Evolutionary conservation across 1,140 invertebrate genomes (phyloP).

Genomic region (Helicoverpa zea): DNA sequence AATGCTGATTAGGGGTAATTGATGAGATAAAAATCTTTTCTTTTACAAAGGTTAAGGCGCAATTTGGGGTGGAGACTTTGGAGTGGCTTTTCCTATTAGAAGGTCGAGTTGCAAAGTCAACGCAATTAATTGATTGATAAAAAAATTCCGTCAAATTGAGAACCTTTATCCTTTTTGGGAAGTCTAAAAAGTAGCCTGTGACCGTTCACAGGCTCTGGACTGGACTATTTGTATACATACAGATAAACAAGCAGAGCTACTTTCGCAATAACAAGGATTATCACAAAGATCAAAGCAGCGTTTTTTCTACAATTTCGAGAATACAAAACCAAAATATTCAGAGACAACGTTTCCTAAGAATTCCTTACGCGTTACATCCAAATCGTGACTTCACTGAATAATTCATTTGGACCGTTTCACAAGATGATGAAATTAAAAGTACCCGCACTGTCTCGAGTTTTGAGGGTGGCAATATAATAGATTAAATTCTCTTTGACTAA

Average conservation of each 20-base stretch:
- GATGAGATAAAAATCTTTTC: slow-evolving; percentile 11
- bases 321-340: slow-evolving; percentile 12
- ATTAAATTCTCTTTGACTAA: slow-evolving; percentile 28
- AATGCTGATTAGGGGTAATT: slow-evolving; percentile 30
- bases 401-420: slow-evolving; percentile 32
- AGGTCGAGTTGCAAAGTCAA: too few relatives aligned
- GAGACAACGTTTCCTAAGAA: slow-evolving; percentile 23
- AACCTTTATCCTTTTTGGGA: too few relatives aligned
- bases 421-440: slow-evolving; percentile 38
- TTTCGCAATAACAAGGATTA: background rate
- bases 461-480: slow-evolving; percentile 22
- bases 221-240: too few relatives aligned
- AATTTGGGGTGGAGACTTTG: background rate
- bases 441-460: slow-evolving; percentile 22
- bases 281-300: background rate
- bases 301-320: slow-evolving; percentile 4
- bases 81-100: background rate
- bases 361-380: slow-evolving; percentile 11
- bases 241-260: background rate
- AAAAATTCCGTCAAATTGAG: too few relatives aligned
- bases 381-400: slow-evolving; percentile 21
- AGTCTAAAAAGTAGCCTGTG: too few relatives aligned
- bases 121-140: too few relatives aligned
- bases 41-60: background rate
- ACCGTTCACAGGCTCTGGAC: too few relatives aligned